phyloP scores from a whole-genome alignment of 2,797 vertebrate genomes.

The Ciconia nigra region DNA sequence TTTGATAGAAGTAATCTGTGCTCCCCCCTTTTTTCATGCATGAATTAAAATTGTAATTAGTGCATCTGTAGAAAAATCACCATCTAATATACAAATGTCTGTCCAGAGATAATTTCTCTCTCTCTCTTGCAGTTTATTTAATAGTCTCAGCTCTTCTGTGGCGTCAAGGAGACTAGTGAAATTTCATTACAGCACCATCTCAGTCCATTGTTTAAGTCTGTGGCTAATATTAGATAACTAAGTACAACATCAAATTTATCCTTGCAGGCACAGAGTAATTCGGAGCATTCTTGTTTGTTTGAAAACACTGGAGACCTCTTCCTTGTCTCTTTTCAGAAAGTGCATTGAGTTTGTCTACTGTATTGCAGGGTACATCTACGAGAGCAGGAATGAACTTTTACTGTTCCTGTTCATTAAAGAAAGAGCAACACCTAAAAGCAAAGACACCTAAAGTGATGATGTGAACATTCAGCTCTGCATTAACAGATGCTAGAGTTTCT shows the following conservation, averaged over 20 bases:
- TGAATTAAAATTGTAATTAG: slow-evolving; percentile 47
- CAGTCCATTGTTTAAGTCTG: slow-evolving; percentile 25
- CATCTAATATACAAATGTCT: slow-evolving; percentile 10
- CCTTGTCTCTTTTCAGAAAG: not conserved
- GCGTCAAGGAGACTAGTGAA: not conserved
- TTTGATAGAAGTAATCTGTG: slow-evolving; percentile 18
- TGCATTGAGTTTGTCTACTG: not conserved
- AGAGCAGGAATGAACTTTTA: not conserved
- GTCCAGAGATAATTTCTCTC: not conserved
- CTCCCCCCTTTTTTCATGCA: not conserved
- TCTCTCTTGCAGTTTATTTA: not conserved
- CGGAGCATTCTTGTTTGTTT: not conserved
- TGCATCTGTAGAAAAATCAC: slow-evolving; percentile 27
- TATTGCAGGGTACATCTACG: not conserved
- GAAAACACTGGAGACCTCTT: not conserved
- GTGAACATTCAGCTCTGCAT: not conserved
- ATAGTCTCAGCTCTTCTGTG: not conserved
- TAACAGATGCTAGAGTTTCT: not conserved
- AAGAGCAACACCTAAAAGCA: not conserved
- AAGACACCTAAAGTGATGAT: not conserved
- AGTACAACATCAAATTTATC: not conserved
- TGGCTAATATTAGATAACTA: not conserved
- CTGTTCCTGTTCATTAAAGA: not conserved
- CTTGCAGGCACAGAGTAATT: not conserved
- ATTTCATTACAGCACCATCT: not conserved